phyloP scores from a whole-genome alignment of 2,888 invertebrate genomes.

The Perdita meconis region DNA sequence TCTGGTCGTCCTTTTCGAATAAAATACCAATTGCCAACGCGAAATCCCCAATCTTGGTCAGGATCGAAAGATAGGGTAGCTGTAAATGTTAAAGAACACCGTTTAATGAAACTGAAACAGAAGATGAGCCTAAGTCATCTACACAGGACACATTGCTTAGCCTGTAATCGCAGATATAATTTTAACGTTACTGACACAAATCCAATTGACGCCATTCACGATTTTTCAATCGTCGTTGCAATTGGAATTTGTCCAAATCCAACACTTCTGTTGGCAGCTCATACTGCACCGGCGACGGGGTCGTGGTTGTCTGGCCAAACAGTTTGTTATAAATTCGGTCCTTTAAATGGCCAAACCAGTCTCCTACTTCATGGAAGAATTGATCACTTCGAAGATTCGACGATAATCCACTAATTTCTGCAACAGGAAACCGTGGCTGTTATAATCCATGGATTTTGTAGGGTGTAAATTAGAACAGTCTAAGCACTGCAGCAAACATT shows the following conservation, averaged over 20 bases:
- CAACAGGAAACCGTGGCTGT: conserved; percentile 7
- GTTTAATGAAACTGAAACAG: neutral
- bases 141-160: neutral
- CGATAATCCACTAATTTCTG: conserved; percentile 27
- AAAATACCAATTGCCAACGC: conserved; percentile 76
- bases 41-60: conserved; percentile 75
- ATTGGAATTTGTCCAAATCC: conserved; percentile 42
- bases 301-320: conserved; percentile 17
- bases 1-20: conserved; percentile 64
- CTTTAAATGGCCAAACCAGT: conserved; percentile 72
- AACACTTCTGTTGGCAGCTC: conserved; percentile 41
- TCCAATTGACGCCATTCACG: conserved; percentile 45
- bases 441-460: neutral
- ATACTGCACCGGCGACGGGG: neutral
- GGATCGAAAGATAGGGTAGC: conserved; percentile 73
- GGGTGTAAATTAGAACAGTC: neutral
- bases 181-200: conserved; percentile 61
- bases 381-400: conserved; percentile 29
- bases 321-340: conserved; percentile 39
- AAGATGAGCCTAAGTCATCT: neutral
- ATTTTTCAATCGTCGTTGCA: conserved; percentile 24
- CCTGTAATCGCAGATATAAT: neutral
- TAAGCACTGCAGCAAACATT: neutral
- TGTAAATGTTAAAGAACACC: conserved; percentile 42
- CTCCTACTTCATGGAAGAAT: conserved; percentile 66